Percentiles rank a stretch among this genome's conserved stretches.
Evolutionary conservation across 2,888 invertebrate species (phyloP).

Genomic region (Sclerodermus sp.): DNA sequence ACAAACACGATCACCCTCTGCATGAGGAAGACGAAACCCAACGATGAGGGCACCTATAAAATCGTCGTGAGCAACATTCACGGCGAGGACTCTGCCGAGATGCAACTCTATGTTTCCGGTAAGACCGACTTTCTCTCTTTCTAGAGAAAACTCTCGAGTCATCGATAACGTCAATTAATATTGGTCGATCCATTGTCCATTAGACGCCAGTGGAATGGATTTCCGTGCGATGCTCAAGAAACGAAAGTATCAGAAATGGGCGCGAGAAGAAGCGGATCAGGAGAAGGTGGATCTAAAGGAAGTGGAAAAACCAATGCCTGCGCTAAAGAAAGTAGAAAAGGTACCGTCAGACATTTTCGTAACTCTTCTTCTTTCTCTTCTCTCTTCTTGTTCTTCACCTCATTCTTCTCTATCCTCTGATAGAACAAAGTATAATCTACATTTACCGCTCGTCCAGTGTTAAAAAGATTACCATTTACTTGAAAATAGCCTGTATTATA

Average conservation of each 20-base stretch:
- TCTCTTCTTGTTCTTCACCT: slow-evolving; percentile 14
- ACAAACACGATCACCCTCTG: slow-evolving; percentile 90
- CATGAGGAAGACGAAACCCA: slow-evolving; percentile 93
- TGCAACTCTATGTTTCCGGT: slow-evolving; percentile 96
- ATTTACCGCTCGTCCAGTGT: neutral
- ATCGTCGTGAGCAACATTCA: slow-evolving; percentile 90
- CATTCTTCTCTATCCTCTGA: slow-evolving; percentile 4
- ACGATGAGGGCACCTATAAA: slow-evolving; percentile 96
- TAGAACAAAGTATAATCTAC: too few species aligned
- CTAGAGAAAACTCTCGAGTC: too few species aligned
- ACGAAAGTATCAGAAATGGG: slow-evolving; percentile 94
- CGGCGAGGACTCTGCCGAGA: slow-evolving; percentile 94
- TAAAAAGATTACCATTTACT: neutral
- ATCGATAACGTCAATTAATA: too few species aligned
- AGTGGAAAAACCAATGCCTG: slow-evolving; percentile 82
- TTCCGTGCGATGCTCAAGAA: slow-evolving; percentile 98
- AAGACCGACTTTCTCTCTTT: slow-evolving; percentile 40
- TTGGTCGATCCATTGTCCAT: too few species aligned
- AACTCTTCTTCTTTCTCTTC: too few species aligned
- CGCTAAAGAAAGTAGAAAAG: slow-evolving; percentile 91
- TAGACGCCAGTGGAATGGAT: slow-evolving; percentile 96
- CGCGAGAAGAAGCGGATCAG: slow-evolving; percentile 84
- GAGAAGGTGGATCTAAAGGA: slow-evolving; percentile 94
- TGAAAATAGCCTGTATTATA: too few species aligned
- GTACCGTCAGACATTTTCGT: slow-evolving; percentile 62